A percentile compares a stretch with the other conserved stretches of the same genome.
phyloP scores from a whole-genome alignment of 2,888 invertebrate genomes.

The Lasiommata megera region DNA sequence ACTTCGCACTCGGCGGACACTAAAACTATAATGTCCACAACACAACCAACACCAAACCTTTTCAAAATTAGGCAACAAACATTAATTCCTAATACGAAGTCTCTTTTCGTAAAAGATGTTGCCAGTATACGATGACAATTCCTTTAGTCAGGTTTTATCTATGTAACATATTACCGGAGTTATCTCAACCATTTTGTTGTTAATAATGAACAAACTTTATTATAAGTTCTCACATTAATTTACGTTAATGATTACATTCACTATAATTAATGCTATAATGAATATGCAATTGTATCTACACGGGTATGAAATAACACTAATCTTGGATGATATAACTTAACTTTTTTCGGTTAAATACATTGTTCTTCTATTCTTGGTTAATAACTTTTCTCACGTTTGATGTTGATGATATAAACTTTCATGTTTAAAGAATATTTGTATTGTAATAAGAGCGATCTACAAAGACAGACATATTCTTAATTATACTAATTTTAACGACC shows the following conservation, averaged over 20 bases:
- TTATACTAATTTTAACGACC: too few relatives aligned
- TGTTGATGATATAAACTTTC: not conserved
- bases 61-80: too few relatives aligned
- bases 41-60: too few relatives aligned
- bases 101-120: too few relatives aligned
- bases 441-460: not conserved
- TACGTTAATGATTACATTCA: conserved; percentile 23
- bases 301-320: conserved; percentile 1
- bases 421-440: not conserved
- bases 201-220: conserved; percentile 21
- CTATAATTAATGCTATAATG: conserved; percentile 21
- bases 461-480: too few relatives aligned
- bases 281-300: conserved; percentile 12
- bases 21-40: too few relatives aligned
- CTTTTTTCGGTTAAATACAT: not conserved
- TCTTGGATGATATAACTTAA: conserved; percentile 11
- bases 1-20: too few relatives aligned
- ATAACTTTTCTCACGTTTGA: conserved; percentile 9
- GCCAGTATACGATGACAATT: too few relatives aligned
- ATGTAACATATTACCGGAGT: not conserved
- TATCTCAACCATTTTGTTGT: conserved; percentile 29
- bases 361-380: conserved; percentile 4
- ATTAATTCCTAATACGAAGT: too few relatives aligned
- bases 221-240: conserved; percentile 33
- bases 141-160: not conserved